These are phyloP conservation scores for Scartelaos histophorus DNA, from an alignment of 2,113 vertebrate species.

Conservation along the genomic window DNA sequence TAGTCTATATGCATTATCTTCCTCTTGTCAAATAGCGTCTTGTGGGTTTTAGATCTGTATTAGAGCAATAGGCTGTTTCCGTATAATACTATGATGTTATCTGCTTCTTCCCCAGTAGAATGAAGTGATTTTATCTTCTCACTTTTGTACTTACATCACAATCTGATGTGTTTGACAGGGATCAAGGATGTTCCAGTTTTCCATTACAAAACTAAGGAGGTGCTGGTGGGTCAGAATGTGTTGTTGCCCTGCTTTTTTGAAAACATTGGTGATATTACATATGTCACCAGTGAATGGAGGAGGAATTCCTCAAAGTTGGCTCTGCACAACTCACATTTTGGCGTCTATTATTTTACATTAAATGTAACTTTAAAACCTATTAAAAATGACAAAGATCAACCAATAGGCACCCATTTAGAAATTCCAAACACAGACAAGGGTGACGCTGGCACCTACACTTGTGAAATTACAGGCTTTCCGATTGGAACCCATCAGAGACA, in stretches of 20 bases:
- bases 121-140: conserved; percentile 31
- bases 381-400: rapidly evolving
- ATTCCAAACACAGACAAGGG: conserved; percentile 29
- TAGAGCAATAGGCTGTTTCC: conserved; percentile 27
- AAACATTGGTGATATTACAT: rapidly evolving
- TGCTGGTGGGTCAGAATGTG: conserved; percentile 54
- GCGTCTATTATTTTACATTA: rapidly evolving
- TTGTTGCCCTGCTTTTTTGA: conserved; percentile 46
- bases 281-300: conserved; percentile 63
- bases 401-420: conserved; percentile 30
- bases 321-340: rapidly evolving
- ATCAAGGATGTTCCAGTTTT: neutral
- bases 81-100: conserved; percentile 40
- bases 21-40: conserved; percentile 3
- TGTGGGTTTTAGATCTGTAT: conserved; percentile 20
- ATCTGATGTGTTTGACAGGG: conserved; percentile 61
- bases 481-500: conserved; percentile 1
- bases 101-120: conserved; percentile 20
- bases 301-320: conserved; percentile 40
- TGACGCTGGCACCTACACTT: conserved; percentile 60
- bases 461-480: conserved; percentile 56
- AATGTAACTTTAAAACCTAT: conserved; percentile 21
- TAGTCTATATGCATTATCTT: conserved; percentile 10
- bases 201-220: conserved; percentile 21
- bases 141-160: conserved; percentile 23